Evolutionary conservation across 1,140 invertebrate genomes (phyloP), one percentile per base, ranked within the genome.

Genomic region (Leptopilina clavipes): DNA sequence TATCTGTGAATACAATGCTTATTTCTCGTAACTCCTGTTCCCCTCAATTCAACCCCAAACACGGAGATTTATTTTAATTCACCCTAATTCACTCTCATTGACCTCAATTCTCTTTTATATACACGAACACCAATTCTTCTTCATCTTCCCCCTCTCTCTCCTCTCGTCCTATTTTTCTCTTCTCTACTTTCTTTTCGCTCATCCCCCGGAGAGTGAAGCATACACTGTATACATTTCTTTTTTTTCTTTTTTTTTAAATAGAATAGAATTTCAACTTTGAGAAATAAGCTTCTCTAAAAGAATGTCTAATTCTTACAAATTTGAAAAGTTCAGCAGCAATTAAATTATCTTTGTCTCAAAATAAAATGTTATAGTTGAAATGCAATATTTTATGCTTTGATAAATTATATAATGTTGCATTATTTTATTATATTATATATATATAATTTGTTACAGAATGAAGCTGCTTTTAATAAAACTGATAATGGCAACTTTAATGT

Each of bases 61-160:
- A 25, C 56, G 3, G 56, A 59, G 56, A 59, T 59, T 59, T 59
- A 59, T 31, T 25, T 59, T 59, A 59, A 59, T 59, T 59, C 56
- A 14, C 56, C 56, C 56, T 59, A 59, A 59, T 59, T 59, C 56
- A 59, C 56, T 59, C 56, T 59, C 56, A 59, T 59, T 25, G 56
- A 59, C 56, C 56, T 59, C 12, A 59, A 22, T 59, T 59, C 18
- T 22, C 17, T 5, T 25, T 3, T 11, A 25, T 11, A 25, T 59
- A 31, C 56, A 59, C 22, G 56, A 59, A 59, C 19, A 25, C 10
- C 56, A 25, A 59, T 59, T 59, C 56, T 59, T 59, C 12, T 73
- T 3, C 31, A 31, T 22, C 18, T 59, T n/a, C n/a, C n/a, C 12
- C 10, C 12, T 44, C 9, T 17, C 45, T n/a, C 22, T 12, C 19